Percentiles rank a stretch among this genome's conserved stretches.
These are phyloP conservation scores for Gymnoscelis rufifasciata DNA, from an alignment of 2,888 invertebrate species.

Conservation along the genomic window DNA sequence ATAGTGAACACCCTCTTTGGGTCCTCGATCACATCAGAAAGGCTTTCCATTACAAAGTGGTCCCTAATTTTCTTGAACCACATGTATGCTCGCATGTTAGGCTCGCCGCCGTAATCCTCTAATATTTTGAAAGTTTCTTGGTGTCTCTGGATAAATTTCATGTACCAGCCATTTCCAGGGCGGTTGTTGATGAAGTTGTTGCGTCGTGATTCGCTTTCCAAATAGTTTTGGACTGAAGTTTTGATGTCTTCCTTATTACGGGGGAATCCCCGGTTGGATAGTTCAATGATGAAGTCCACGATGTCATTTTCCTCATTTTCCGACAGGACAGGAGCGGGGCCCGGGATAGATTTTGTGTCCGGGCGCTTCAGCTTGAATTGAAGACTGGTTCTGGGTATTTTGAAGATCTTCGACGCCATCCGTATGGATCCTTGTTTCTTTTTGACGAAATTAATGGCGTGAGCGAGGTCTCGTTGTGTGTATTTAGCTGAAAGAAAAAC, in stretches of 20 bases:
- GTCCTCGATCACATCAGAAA: constrained; percentile 7
- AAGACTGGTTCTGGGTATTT: constrained; percentile 8
- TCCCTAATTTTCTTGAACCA: constrained; percentile 12
- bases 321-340: background rate
- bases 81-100: background rate
- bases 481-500: background rate
- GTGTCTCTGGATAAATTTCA: constrained; percentile 10
- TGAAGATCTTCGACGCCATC: constrained; percentile 9
- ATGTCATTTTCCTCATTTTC: constrained; percentile 12
- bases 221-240: constrained; percentile 6
- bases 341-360: background rate
- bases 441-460: constrained; percentile 3
- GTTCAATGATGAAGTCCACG: constrained; percentile 10
- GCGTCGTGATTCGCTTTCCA: background rate
- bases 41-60: constrained; percentile 1
- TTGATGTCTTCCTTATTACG: constrained; percentile 14
- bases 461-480: background rate
- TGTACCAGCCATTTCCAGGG: constrained; percentile 11
- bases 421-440: constrained; percentile 10
- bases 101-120: background rate
- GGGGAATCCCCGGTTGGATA: constrained; percentile 13
- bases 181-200: constrained; percentile 6
- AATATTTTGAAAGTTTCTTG: background rate
- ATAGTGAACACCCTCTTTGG: constrained; percentile 9
- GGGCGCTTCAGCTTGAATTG: constrained; percentile 3